A percentile compares a stretch with the other conserved stretches of the same genome.
These are phyloP conservation scores for Pterostichus niger DNA, from an alignment of 2,888 invertebrate genomes.

Conservation along the genomic window DNA sequence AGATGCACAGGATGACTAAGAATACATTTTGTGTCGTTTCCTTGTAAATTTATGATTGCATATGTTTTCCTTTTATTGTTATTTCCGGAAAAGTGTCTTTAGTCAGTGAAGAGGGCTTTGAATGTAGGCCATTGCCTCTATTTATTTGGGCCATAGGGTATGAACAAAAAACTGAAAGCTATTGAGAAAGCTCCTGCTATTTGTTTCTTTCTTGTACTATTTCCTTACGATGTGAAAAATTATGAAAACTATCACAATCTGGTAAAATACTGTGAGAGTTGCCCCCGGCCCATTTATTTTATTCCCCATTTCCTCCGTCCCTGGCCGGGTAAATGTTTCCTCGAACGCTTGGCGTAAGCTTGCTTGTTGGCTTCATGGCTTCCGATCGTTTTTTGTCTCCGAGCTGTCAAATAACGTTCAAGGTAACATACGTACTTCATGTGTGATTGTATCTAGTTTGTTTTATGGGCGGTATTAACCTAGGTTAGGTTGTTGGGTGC, in stretches of 20 bases:
- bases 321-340: slow-evolving; percentile 14
- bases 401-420: slow-evolving; percentile 61
- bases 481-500: slow-evolving; percentile 30
- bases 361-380: background rate
- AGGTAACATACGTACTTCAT: slow-evolving; percentile 56
- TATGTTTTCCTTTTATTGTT: too few relatives aligned
- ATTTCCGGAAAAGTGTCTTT: too few relatives aligned
- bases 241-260: too few relatives aligned
- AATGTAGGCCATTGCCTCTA: too few relatives aligned
- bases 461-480: slow-evolving; percentile 46
- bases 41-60: too few relatives aligned
- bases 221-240: background rate
- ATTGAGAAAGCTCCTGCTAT: too few relatives aligned
- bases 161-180: too few relatives aligned
- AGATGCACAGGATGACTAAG: too few relatives aligned
- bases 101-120: too few relatives aligned
- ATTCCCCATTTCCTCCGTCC: slow-evolving; percentile 1
- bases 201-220: background rate
- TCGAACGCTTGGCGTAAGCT: slow-evolving; percentile 4
- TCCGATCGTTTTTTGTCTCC: slow-evolving; percentile 57
- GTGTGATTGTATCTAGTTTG: slow-evolving; percentile 58
- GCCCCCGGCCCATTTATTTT: background rate
- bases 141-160: too few relatives aligned
- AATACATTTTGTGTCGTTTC: too few relatives aligned
- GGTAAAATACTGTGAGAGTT: background rate